Evolutionary conservation across 2,113 vertebrate species (phyloP).

Genomic region (Lampris megalopsis): DNA sequence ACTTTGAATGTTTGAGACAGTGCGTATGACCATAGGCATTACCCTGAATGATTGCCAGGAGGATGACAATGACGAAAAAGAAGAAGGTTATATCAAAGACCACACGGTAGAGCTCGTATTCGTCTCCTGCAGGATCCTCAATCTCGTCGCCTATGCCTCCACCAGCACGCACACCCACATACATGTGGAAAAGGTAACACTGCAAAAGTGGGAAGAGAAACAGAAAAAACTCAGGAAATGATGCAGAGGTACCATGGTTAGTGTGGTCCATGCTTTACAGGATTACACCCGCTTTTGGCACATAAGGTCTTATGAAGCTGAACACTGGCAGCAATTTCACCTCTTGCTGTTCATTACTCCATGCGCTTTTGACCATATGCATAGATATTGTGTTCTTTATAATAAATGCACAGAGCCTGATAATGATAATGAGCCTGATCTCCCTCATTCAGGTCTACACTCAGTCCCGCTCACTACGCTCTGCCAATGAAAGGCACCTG

Average conservation of each 20-base stretch:
- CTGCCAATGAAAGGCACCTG: no score
- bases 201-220: slow-evolving; percentile 48
- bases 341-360: no score
- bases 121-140: slow-evolving; percentile 92
- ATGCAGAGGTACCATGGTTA: not conserved
- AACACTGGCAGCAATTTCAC: no score
- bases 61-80: slow-evolving; percentile 95
- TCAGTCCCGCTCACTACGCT: no score
- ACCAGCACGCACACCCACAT: slow-evolving; percentile 92
- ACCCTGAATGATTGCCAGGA: slow-evolving; percentile 96
- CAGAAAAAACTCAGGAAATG: not conserved
- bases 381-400: no score
- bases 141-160: slow-evolving; percentile 96
- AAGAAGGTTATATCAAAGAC: slow-evolving; percentile 97
- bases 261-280: not conserved
- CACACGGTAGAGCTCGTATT: slow-evolving; percentile 93
- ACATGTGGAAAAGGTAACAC: slow-evolving; percentile 97
- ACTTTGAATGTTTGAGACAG: no score
- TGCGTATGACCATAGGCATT: slow-evolving; percentile 15
- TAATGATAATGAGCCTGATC: no score
- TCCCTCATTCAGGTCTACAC: no score
- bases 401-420: no score
- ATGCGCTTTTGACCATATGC: no score
- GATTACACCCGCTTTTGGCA: no score
- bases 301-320: no score